Percentiles rank a stretch among this genome's conserved stretches.
These are phyloP conservation scores for Eunapius fragilis DNA, from an alignment of 37 sponge, comb jelly and placozoan genomes.

Conservation along the genomic window DNA sequence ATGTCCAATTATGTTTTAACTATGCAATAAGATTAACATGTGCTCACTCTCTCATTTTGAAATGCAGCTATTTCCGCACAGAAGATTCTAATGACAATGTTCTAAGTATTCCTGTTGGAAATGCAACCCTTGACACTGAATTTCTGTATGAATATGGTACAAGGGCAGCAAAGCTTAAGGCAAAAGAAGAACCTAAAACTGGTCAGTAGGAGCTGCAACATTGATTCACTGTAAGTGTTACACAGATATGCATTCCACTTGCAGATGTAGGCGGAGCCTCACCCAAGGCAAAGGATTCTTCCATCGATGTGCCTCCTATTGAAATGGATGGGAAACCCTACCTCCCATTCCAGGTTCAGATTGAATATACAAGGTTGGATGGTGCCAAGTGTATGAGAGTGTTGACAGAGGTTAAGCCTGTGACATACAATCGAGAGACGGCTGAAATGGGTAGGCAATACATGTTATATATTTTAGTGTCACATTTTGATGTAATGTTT, in stretches of 20 bases:
- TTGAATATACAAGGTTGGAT: constrained; percentile 74
- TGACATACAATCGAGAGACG: constrained; percentile 72
- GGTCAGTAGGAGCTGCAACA: neutral
- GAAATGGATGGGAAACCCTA: constrained; percentile 63
- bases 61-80: constrained; percentile 67
- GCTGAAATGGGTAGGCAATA: constrained; percentile 69
- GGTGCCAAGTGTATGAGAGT: constrained; percentile 75
- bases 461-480: neutral
- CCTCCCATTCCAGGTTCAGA: constrained; percentile 90
- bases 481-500: constrained; percentile 6
- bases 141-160: constrained; percentile 89
- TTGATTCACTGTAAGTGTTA: too few species aligned
- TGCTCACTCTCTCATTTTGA: neutral
- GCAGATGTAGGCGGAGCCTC: neutral
- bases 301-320: constrained; percentile 34
- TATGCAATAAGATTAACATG: too few species aligned
- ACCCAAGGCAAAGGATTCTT: neutral
- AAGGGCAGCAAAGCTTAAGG: constrained; percentile 7
- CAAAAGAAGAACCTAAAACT: neutral
- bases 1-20: neutral
- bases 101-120: constrained; percentile 67
- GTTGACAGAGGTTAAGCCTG: constrained; percentile 77
- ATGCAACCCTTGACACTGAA: constrained; percentile 85
- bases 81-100: constrained; percentile 71
- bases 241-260: too few species aligned